Evolutionary conservation across 2,113 vertebrate species (phyloP).

Genomic region (Odontophorus gujanensis): DNA sequence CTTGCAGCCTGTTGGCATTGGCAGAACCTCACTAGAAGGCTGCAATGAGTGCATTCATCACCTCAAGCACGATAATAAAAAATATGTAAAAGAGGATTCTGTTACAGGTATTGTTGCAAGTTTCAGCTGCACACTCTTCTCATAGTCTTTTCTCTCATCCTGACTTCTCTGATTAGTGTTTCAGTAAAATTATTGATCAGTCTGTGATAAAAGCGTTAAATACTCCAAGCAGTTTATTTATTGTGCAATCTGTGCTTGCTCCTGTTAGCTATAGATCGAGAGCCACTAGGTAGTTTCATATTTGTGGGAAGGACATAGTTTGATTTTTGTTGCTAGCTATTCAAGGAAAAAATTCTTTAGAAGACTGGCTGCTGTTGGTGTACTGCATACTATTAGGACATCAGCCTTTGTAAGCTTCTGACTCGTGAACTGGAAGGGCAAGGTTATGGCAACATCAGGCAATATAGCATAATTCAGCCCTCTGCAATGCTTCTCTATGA

Average conservation of each 20-base stretch:
- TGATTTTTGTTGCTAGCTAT: background rate
- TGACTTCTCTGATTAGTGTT: background rate
- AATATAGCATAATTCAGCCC: background rate
- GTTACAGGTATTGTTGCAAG: background rate
- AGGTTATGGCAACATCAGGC: background rate
- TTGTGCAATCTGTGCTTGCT: background rate
- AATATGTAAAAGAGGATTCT: background rate
- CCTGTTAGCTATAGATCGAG: background rate
- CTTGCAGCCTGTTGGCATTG: background rate
- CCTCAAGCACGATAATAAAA: background rate
- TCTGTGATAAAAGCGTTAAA: conserved; percentile 4
- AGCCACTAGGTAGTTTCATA: background rate
- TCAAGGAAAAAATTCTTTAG: background rate
- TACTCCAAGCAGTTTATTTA: background rate
- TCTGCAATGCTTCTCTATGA: background rate
- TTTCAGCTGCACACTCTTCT: fast-evolving
- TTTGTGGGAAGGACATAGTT: background rate
- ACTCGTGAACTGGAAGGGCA: background rate
- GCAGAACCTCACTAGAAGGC: background rate
- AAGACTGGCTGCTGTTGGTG: background rate
- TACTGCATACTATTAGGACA: background rate
- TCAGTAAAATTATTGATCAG: conserved; percentile 9
- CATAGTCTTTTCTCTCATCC: background rate
- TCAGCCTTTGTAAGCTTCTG: background rate
- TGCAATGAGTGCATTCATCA: background rate